These are phyloP conservation scores for Andrena marginata DNA, from an alignment of 2,888 invertebrate genomes.

Conservation along the genomic window DNA sequence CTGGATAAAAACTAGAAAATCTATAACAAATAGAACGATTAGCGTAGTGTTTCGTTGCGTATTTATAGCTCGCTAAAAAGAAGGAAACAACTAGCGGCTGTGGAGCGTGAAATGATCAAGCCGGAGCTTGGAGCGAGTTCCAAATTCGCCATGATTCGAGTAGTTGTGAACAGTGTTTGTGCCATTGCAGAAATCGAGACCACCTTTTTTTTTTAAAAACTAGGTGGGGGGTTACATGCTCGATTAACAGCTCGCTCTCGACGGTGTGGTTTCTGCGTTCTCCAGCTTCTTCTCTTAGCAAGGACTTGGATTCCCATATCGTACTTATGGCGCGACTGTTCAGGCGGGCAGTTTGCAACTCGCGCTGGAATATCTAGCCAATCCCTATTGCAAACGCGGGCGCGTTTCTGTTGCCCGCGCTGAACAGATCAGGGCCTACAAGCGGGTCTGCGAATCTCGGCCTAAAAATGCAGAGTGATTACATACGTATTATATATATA, in stretches of 20 bases:
- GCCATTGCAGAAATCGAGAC: background rate
- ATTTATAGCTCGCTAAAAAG: background rate
- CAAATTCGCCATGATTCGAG: background rate
- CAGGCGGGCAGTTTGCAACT: conserved; percentile 47
- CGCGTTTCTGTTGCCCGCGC: conserved; percentile 9
- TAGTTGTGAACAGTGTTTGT: conserved; percentile 11
- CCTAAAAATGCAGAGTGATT: conserved; percentile 68
- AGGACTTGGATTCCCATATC: conserved; percentile 71
- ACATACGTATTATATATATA: conserved; percentile 7
- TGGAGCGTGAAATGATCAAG: background rate
- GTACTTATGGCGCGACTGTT: conserved; percentile 66
- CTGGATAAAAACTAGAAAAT: background rate
- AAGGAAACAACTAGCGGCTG: background rate
- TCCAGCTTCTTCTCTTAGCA: conserved; percentile 73
- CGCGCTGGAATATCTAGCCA: conserved; percentile 6
- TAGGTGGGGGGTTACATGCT: background rate
- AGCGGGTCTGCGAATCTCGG: conserved; percentile 74
- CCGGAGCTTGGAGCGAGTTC: background rate
- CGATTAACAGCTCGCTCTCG: conserved; percentile 3
- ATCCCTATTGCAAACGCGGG: conserved; percentile 18
- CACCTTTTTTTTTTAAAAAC: background rate
- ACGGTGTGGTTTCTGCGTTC: conserved; percentile 68
- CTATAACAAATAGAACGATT: background rate
- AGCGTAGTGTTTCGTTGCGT: background rate
- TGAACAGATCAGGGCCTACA: conserved; percentile 60